A percentile compares a stretch with the other conserved stretches of the same genome.
Evolutionary conservation across 2,888 invertebrate genomes (phyloP).

Genomic region (Drosophila incognita): DNA sequence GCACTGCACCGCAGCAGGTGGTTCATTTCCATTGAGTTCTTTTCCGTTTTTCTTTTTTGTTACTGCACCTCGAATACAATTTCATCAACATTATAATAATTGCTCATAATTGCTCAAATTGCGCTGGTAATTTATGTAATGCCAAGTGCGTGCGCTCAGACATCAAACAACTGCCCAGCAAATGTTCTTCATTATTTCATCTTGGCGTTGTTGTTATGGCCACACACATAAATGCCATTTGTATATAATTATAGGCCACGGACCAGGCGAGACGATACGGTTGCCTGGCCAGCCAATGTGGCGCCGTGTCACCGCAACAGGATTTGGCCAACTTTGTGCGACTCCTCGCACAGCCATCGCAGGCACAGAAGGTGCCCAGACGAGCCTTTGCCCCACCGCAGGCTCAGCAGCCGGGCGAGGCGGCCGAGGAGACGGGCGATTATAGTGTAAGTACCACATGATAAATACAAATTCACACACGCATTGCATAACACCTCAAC

Average conservation of each 20-base stretch:
- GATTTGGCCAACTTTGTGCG: slow-evolving; percentile 90
- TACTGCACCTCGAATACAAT: slow-evolving; percentile 22
- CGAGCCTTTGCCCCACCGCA: slow-evolving; percentile 89
- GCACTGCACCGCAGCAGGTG: slow-evolving; percentile 32
- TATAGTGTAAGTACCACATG: slow-evolving; percentile 85
- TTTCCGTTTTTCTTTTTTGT: slow-evolving; percentile 1
- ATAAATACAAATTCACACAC: neutral
- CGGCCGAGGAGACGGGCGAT: slow-evolving; percentile 85
- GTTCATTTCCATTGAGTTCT: slow-evolving; percentile 18
- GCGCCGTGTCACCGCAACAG: slow-evolving; percentile 88
- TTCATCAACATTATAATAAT: slow-evolving; percentile 71
- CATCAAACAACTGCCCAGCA: slow-evolving; percentile 39
- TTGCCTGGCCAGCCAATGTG: slow-evolving; percentile 91
- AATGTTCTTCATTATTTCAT: slow-evolving; percentile 1
- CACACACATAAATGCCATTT: neutral
- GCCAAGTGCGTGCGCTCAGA: slow-evolving; percentile 43
- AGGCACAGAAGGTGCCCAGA: slow-evolving; percentile 85
- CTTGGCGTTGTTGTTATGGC: neutral
- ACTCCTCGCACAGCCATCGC: slow-evolving; percentile 87
- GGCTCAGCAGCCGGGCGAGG: slow-evolving; percentile 84
- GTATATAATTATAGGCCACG: slow-evolving; percentile 86
- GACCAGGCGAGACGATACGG: slow-evolving; percentile 94
- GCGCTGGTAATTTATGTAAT: slow-evolving; percentile 66
- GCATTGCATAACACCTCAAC: neutral
- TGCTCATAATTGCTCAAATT: slow-evolving; percentile 68